Conservation (phyloP, 2,797 vertebrate species). For the Fringilla coelebs region DNA sequence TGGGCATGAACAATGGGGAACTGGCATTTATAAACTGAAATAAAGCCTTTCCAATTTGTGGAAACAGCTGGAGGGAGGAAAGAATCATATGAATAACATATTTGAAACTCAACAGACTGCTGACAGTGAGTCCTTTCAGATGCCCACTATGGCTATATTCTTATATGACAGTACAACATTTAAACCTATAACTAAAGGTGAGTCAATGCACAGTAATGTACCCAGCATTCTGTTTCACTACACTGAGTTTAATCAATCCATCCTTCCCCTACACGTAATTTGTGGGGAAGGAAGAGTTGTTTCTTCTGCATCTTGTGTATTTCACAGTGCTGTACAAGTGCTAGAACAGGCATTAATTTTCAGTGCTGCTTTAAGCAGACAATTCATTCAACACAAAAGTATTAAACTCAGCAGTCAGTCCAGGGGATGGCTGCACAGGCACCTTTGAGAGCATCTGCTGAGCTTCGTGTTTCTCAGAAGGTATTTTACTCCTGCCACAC, state of each 20-base stretch:
- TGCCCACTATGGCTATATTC: background rate
- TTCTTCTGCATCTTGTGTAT: background rate
- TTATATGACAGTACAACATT: background rate
- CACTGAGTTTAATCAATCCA: background rate
- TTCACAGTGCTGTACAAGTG: background rate
- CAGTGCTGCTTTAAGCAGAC: background rate
- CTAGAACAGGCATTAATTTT: background rate
- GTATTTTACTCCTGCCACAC: background rate
- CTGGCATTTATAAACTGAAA: slow-evolving; percentile 14
- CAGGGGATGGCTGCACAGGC: background rate
- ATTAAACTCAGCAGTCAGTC: background rate
- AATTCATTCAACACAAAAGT: background rate
- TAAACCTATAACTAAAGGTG: background rate
- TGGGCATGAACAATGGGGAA: background rate
- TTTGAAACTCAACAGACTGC: background rate
- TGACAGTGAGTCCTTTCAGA: slow-evolving; percentile 3
- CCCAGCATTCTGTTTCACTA: background rate
- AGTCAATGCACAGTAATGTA: background rate
- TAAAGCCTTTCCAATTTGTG: slow-evolving; percentile 11
- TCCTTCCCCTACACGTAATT: background rate
- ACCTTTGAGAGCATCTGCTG: background rate
- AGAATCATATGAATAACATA: background rate
- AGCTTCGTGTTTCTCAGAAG: background rate
- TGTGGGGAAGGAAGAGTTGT: background rate
- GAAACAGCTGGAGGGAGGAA: slow-evolving; percentile 40